Base-by-base conservation (phyloP, 2,113 vertebrate species). In the Brachyhypopomus occidentalis region DNA sequence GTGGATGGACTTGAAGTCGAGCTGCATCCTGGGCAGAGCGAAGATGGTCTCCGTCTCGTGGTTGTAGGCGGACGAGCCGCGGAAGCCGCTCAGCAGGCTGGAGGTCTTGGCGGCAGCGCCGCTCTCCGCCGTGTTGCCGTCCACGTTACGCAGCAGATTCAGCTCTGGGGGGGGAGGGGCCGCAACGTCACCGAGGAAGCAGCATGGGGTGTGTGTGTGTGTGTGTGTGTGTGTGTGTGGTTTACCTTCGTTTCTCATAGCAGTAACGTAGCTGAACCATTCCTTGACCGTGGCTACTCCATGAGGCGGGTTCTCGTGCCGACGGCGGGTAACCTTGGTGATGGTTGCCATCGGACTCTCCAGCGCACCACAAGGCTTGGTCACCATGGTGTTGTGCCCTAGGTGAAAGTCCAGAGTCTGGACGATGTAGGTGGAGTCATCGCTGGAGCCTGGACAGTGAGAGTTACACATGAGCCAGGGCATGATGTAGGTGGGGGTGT, bases 331-430 rank as follows among this genome's bases (percentile, higher is more conserved):
- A 85, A 99, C 98, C 89, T 99, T 99, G 3, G 97, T 99, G 85
- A 99, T 99, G 5, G 97, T 99, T 23, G 97, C 98, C 98, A 99
- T 99, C 0, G 97, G 97, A 87, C 97, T 98, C 83, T 99, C 96
- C 0, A 99, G 92, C 12, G 98, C 96, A 14, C 97, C 98, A 2
- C 97, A 98, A 0, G 98, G 98, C 84, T 98, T 99, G 62, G 97
- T 99, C 75, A 99, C 97, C 97, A 99, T 99, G 0, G 97, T 99
- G 85, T 99, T 99, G 72, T 99, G 97, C 78, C 98, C 98, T 22
- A 99, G 92, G 83, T 99, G 96, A 82, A 98, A 99, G 85, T 99
- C 97, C 88, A 99, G 89, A 1, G 96, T 99, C 91, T 99, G 97
- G 25, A 99, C 98, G 1, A 99, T 95, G 64, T 98, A 99, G 0